Conservation (phyloP, 2,888 invertebrate species). For the Drosophila pullipes region DNA sequence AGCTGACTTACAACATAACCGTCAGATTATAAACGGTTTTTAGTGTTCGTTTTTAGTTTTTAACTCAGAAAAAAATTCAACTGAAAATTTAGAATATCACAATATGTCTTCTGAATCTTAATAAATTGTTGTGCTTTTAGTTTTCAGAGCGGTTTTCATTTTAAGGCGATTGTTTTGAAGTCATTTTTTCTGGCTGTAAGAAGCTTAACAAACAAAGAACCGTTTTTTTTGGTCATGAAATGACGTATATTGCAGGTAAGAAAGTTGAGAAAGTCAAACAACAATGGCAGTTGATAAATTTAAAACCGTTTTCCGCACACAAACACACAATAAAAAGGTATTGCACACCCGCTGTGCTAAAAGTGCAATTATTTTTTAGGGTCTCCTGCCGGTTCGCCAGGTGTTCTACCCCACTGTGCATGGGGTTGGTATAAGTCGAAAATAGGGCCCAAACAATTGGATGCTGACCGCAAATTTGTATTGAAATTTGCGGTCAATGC, state of each 20-base stretch:
- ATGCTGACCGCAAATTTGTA: constrained; percentile 72
- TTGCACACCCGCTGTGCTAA: neutral
- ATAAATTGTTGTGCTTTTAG: neutral
- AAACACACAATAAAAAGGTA: neutral
- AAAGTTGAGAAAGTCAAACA: neutral
- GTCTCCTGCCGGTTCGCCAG: neutral
- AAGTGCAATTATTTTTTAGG: neutral
- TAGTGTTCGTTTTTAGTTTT: too few species aligned
- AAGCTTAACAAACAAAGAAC: neutral
- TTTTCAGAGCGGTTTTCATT: neutral
- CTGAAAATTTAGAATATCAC: neutral
- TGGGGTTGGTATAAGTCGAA: neutral
- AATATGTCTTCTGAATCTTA: neutral
- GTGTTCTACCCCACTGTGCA: constrained; percentile 32
- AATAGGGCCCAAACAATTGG: constrained; percentile 45
- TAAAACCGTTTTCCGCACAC: neutral
- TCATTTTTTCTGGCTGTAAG: neutral
- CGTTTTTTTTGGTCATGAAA: neutral
- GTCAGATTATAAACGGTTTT: neutral
- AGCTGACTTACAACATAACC: neutral
- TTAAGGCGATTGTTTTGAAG: neutral
- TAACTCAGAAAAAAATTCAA: neutral
- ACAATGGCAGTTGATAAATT: neutral
- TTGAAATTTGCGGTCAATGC: constrained; percentile 80
- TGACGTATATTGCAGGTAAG: neutral